These are phyloP conservation scores for Atta colombica DNA, from an alignment of 1,140 invertebrate species.

Conservation along the genomic window DNA sequence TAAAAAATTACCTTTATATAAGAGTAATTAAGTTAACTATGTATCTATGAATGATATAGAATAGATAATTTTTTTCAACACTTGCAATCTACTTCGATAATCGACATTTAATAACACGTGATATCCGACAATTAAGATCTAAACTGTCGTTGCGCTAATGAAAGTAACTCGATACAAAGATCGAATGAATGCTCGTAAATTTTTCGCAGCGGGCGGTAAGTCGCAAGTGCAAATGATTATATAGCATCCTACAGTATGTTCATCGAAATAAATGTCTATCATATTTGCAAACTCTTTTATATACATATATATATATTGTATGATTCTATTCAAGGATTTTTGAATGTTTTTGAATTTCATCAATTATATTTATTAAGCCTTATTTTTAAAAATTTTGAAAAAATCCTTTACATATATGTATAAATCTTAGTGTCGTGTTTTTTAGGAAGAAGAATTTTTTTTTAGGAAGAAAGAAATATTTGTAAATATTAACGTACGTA, in stretches of 20 bases:
- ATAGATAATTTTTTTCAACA: slow-evolving; percentile 4
- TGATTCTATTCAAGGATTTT: background rate
- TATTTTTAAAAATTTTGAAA: background rate
- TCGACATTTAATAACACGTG: background rate
- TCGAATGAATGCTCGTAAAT: slow-evolving; percentile 14
- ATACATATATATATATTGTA: background rate
- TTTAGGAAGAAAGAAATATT: background rate
- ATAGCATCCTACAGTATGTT: background rate
- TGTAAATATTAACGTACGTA: background rate
- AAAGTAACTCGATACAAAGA: slow-evolving; percentile 6
- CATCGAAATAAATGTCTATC: background rate
- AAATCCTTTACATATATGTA: background rate
- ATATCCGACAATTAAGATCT: slow-evolving; percentile 8
- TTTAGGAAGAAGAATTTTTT: background rate
- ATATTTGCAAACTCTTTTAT: background rate
- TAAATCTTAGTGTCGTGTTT: too few species aligned
- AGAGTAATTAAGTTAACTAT: background rate
- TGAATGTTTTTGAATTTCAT: background rate
- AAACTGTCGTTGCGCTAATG: slow-evolving; percentile 3
- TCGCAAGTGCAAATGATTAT: slow-evolving; percentile 2
- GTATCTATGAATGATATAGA: background rate
- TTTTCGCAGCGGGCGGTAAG: background rate
- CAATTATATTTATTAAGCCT: background rate
- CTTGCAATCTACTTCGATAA: background rate
- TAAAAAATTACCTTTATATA: background rate